phyloP scores from a whole-genome alignment of 2,888 invertebrate species.

The Trissolcus brochymenae region DNA sequence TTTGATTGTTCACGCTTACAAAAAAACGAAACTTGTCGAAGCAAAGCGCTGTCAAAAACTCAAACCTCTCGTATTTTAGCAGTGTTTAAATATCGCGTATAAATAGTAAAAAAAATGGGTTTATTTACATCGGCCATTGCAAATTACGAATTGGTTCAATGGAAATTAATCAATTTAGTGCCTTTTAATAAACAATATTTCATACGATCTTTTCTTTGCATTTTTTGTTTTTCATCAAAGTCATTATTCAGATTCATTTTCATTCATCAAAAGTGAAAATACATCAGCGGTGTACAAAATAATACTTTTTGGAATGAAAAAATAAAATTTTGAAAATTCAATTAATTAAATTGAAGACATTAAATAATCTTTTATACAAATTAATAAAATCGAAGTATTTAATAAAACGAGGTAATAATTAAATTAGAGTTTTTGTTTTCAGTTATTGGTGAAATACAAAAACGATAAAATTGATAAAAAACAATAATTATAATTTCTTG shows the following conservation, averaged over 20 bases:
- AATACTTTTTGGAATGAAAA: background rate
- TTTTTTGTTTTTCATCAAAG: background rate
- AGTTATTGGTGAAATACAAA: too few relatives aligned
- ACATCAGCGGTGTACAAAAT: background rate
- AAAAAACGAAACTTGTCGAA: constrained; percentile 41
- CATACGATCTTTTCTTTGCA: constrained; percentile 21
- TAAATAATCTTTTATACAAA: too few relatives aligned
- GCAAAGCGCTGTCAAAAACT: constrained; percentile 42
- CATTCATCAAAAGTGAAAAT: too few relatives aligned
- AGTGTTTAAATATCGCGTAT: background rate
- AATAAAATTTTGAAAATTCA: too few relatives aligned
- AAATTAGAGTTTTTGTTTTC: too few relatives aligned
- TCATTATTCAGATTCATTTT: background rate
- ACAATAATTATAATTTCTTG: too few relatives aligned
- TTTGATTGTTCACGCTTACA: constrained; percentile 30
- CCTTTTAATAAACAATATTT: constrained; percentile 17
- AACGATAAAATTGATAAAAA: too few relatives aligned
- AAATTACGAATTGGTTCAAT: constrained; percentile 22
- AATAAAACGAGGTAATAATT: too few relatives aligned
- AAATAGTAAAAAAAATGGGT: constrained; percentile 11
- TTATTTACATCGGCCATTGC: constrained; percentile 2
- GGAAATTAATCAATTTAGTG: constrained; percentile 23
- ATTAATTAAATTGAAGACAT: too few relatives aligned
- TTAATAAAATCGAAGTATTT: too few relatives aligned
- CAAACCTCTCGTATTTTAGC: constrained; percentile 11